Evolutionary conservation across 2,113 vertebrate species (phyloP).

Genomic region (Tonatia bakeri): DNA sequence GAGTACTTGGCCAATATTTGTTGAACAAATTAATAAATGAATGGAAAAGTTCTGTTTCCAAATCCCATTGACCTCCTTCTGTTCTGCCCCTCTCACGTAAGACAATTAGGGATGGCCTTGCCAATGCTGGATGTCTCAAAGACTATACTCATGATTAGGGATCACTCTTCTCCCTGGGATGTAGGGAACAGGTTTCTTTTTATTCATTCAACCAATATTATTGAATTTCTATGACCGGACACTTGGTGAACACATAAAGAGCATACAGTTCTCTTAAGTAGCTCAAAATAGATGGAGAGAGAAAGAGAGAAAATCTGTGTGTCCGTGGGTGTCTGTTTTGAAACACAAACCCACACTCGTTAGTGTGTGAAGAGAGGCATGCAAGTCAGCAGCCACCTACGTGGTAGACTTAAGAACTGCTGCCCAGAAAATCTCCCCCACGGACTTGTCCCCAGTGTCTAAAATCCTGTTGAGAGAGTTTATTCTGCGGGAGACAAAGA

Average conservation of each 20-base stretch:
- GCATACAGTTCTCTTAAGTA: background rate
- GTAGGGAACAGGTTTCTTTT: background rate
- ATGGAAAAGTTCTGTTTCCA: background rate
- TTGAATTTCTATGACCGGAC: background rate
- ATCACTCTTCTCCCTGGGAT: background rate
- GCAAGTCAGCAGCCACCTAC: slow-evolving; percentile 24
- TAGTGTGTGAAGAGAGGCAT: background rate
- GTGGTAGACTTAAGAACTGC: slow-evolving; percentile 27
- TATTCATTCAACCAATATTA: slow-evolving; percentile 30
- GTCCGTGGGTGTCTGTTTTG: slow-evolving; percentile 65
- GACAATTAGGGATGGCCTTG: background rate
- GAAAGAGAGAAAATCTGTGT: slow-evolving; percentile 28
- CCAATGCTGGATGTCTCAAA: background rate
- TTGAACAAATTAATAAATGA: background rate
- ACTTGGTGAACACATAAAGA: slow-evolving; percentile 20
- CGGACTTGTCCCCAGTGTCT: background rate
- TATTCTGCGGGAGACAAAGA: background rate
- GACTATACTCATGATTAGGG: background rate
- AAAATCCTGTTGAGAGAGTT: background rate
- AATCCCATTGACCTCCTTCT: background rate
- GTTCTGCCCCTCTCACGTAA: background rate
- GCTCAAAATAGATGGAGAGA: slow-evolving; percentile 42
- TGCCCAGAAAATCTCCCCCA: slow-evolving; percentile 43
- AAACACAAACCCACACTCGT: slow-evolving; percentile 62
- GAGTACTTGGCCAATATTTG: background rate